Base-by-base conservation (phyloP, 2,888 invertebrate species). In the Drosophila quasianomalipes region DNA sequence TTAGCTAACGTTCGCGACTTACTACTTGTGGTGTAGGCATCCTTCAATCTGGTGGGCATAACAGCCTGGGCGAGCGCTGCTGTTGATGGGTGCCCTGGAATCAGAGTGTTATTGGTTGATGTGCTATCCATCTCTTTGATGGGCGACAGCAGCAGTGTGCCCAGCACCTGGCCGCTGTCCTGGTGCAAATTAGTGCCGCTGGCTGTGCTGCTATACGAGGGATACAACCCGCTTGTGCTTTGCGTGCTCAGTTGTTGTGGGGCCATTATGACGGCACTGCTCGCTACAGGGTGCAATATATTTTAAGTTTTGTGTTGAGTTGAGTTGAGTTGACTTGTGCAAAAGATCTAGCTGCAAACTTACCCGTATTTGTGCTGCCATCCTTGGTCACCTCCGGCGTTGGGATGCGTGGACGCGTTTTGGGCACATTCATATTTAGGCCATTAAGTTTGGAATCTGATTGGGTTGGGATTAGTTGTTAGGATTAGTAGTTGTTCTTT, bases 321-420 rank as follows among this genome's bases (percentile, higher is more conserved):
- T 39, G 47, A 30, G 53, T 61, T n/a, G 7, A 33, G 3, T 47
- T 35, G 10, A 49, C 28, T 62, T 28, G 89, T 92, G 91, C 79
- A 61, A 53, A 14, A 30, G 30, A 53, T 47, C 4, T 16, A 22
- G 14, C 9, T 19, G 0, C 12, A 28, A 1, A 77, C 65, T 81
- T 57, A 86, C 85, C 85, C 68, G 89, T 73, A 28, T 89, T 86
- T 30, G 96, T 95, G 92, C 65, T 77, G 37, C 81, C 83, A 37
- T 97, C 97, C 93, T 97, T 97, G 39, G 97, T 96, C 10, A 97
- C 97, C 92, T 97, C 97, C 0, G 97, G 97, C 10, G 97, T 97
- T 47, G 97, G 97, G 82, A 98, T 97, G 62, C 97, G 95, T n/a
- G 97, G 97, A 65, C 97, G 95, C 90, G 96, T 96, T 91, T 96